phyloP scores from a whole-genome alignment of 2,888 invertebrate species.

The Epirrhoe tristata region DNA sequence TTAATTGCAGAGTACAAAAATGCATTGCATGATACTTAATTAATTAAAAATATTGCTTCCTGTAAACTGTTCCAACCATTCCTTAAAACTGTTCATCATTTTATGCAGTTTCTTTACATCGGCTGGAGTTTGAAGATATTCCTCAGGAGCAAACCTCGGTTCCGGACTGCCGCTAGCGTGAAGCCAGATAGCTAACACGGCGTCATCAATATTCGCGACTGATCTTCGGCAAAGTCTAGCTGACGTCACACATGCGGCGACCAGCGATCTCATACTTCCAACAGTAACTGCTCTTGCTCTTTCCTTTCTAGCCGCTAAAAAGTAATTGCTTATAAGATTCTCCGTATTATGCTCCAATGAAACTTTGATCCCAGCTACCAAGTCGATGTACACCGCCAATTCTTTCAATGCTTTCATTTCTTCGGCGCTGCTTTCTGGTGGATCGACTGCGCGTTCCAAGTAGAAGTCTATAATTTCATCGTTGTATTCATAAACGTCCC shows the following conservation, averaged over 20 bases:
- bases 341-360: slow-evolving; percentile 60
- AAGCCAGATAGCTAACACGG: slow-evolving; percentile 77
- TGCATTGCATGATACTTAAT: too few relatives aligned
- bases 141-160: slow-evolving; percentile 73
- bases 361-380: slow-evolving; percentile 67
- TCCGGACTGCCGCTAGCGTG: slow-evolving; percentile 72
- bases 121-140: slow-evolving; percentile 71
- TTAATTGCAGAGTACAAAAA: too few relatives aligned
- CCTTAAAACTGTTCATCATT: slow-evolving; percentile 66
- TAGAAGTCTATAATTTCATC: slow-evolving; percentile 70
- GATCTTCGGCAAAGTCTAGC: slow-evolving; percentile 71
- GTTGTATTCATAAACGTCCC: slow-evolving; percentile 66
- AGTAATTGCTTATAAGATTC: slow-evolving; percentile 65
- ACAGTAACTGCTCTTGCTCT: slow-evolving; percentile 63
- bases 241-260: slow-evolving; percentile 64
- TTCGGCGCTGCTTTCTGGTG: slow-evolving; percentile 51
- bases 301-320: slow-evolving; percentile 72
- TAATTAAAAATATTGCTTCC: slow-evolving; percentile 44
- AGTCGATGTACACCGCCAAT: slow-evolving; percentile 62
- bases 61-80: slow-evolving; percentile 72
- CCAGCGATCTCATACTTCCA: slow-evolving; percentile 66
- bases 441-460: slow-evolving; percentile 60
- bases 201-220: slow-evolving; percentile 67
- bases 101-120: slow-evolving; percentile 64
- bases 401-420: slow-evolving; percentile 62